Evolutionary conservation across 2,797 vertebrate species (phyloP), one percentile per base, ranked within the genome.

Genomic region (Labeo calbasu): DNA sequence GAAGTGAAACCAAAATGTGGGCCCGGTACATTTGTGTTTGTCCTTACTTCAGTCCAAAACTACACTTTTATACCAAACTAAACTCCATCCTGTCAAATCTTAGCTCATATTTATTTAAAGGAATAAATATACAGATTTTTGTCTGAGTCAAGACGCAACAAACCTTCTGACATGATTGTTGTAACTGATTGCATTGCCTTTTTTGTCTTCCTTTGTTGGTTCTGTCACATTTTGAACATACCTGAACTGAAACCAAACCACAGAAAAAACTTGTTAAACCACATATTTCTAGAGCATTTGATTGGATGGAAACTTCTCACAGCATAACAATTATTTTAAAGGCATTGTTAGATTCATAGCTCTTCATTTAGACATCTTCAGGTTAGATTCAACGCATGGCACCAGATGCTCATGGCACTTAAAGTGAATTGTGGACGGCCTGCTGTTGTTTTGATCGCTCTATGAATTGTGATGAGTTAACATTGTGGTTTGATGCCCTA

Each of bases 241-340:
- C 90, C 91, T 92, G 91, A 92, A 93, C 90, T 91, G 91, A 94
- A 93, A 91, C 88, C 89, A 92, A 93, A 93, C 90, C 94, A 89
- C 90, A 94, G 90, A 93, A 92, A 90, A 93, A 93, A 92, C 90
- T 92, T 92, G 88, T 93, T 92, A 93, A 92, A 78, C 14, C 53
- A 90, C 92, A 93, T 2, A 2, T 15, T 46, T 43, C 50, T 8
- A 68, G 36, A 61, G 66, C 66, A 84, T 75, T 79, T 78, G 76
- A 75, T 71, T 66, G n/a, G 4, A 87, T 53, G n/a, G 71, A 87
- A 65, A 48, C 77, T 40, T 79, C 57, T 82, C 32, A 5, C 77
- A 77, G 36, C 71, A 53, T 81, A 51, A 63, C 59, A 81, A 19
- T 80, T 68, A 59, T 83, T 79, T 77, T 55, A 81, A 85, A 85